Percentiles rank a stretch among this genome's conserved stretches.
Conservation (phyloP, 2,113 vertebrate species). For the Dicrurus megarhynchus region DNA sequence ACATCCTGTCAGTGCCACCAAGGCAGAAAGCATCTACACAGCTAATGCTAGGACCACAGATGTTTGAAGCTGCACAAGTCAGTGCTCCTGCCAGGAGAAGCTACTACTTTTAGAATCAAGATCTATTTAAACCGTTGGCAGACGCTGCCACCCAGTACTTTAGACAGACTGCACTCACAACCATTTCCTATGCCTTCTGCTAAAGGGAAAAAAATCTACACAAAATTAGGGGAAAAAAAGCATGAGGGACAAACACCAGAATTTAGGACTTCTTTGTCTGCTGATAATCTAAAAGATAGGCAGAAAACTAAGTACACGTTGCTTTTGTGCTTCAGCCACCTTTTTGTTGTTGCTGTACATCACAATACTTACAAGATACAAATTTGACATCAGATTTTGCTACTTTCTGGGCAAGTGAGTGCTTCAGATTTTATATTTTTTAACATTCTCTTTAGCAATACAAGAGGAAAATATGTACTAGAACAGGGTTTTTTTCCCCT, state of each 20-base stretch:
- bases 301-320: neutral
- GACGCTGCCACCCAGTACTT: neutral
- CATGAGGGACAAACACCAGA: neutral
- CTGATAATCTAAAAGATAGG: neutral
- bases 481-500: neutral
- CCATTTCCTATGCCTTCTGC: neutral
- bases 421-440: neutral
- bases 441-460: neutral
- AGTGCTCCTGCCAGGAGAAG: neutral
- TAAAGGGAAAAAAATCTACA: neutral
- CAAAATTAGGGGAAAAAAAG: fast-evolving
- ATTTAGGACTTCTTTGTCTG: neutral
- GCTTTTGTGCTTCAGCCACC: neutral
- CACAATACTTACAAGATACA: neutral
- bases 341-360: neutral
- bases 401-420: neutral
- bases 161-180: neutral
- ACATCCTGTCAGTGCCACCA: neutral
- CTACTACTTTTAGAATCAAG: neutral
- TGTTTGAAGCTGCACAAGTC: neutral
- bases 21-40: neutral
- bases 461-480: neutral
- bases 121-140: neutral
- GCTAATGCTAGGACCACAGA: neutral
- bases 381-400: neutral